Conservation (phyloP, 1,140 invertebrate genomes). For the Drosophila kanapiae region DNA sequence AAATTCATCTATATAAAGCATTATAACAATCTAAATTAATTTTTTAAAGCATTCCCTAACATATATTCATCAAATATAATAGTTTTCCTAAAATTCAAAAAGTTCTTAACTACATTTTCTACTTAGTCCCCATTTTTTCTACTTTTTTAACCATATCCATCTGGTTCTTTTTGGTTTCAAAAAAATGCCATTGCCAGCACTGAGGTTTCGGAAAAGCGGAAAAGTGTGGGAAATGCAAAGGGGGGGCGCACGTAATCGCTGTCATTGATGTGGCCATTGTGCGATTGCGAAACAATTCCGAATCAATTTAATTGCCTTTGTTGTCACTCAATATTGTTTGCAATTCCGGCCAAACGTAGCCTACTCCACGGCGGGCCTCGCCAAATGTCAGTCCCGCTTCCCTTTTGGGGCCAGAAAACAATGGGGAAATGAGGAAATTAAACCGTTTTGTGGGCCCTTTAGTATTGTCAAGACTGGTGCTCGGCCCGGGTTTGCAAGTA, state of each 20-base stretch:
- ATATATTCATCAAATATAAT: neutral
- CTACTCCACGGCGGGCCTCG: conserved; percentile 13
- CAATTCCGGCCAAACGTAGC: conserved; percentile 36
- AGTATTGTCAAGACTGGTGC: neutral
- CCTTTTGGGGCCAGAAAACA: conserved; percentile 33
- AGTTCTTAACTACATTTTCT: neutral
- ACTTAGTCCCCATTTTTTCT: neutral
- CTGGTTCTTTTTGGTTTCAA: neutral
- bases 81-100: neutral
- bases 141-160: neutral
- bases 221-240: conserved; percentile 3
- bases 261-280: conserved; percentile 62
- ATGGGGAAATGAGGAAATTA: conserved; percentile 24
- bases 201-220: conserved; percentile 16
- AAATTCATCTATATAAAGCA: too few species aligned
- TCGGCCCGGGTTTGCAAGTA: neutral
- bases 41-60: neutral
- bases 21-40: neutral
- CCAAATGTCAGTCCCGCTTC: conserved; percentile 21
- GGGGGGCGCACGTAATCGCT: conserved; percentile 51
- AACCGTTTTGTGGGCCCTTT: conserved; percentile 30
- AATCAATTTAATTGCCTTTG: conserved; percentile 61
- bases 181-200: neutral
- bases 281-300: conserved; percentile 63
- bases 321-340: conserved; percentile 57